phyloP scores from a whole-genome alignment of 2,888 invertebrate species.

The Yponomeuta sedellus region DNA sequence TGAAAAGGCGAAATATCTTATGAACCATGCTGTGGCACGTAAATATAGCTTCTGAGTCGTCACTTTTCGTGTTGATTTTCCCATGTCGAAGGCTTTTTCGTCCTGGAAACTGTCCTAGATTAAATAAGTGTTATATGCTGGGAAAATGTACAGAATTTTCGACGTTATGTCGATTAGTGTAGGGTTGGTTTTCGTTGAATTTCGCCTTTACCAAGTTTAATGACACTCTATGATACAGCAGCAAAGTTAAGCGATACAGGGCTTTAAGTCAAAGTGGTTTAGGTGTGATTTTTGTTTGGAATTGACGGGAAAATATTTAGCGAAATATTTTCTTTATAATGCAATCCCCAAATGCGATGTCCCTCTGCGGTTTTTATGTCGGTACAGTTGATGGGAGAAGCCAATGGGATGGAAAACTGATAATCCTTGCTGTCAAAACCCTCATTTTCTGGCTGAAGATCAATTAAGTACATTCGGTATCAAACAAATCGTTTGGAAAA shows the following conservation, averaged over 20 bases:
- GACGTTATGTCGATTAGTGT: neutral
- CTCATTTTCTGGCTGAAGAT: neutral
- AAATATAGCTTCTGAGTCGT: neutral
- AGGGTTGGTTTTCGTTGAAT: neutral
- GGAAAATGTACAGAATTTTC: neutral
- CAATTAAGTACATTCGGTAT: too few species aligned
- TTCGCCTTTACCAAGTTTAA: neutral
- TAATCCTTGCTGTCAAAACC: neutral
- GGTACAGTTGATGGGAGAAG: neutral
- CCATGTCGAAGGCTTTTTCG: neutral
- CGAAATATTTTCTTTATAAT: neutral
- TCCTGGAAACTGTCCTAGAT: neutral
- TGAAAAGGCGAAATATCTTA: neutral
- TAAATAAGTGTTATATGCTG: neutral
- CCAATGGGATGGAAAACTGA: neutral
- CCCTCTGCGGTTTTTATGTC: neutral
- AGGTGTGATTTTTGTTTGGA: neutral
- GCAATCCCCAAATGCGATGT: slow-evolving; percentile 4
- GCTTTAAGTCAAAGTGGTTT: neutral
- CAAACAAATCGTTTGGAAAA: too few species aligned
- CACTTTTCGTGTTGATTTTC: neutral
- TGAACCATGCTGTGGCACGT: neutral
- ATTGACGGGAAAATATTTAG: neutral
- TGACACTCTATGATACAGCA: neutral
- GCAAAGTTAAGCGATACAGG: neutral